phyloP scores from a whole-genome alignment of 2,797 vertebrate genomes.

The Dryobates pubescens region DNA sequence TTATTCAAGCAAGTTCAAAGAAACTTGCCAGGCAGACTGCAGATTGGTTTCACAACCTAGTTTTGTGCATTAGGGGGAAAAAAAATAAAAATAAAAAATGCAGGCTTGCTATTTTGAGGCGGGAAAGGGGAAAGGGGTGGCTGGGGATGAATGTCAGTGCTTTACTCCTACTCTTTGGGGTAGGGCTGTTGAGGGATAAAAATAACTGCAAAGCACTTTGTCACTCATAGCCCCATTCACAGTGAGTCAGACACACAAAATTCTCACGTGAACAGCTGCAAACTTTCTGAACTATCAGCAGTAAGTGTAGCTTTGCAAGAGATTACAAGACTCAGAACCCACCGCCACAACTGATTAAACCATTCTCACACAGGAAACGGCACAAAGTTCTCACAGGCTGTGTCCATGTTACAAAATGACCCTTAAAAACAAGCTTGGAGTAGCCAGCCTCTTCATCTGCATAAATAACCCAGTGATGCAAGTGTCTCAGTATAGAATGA shows the following conservation, averaged over 20 bases:
- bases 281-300: neutral
- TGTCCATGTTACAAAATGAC: neutral
- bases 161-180: neutral
- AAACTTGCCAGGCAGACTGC: neutral
- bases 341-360: accelerated
- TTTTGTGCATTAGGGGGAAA: neutral
- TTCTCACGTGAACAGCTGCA: neutral
- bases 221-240: neutral
- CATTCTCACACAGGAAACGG: neutral
- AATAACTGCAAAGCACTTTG: neutral
- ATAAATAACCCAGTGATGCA: neutral
- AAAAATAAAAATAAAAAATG: neutral
- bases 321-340: neutral
- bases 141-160: neutral
- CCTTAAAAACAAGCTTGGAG: neutral
- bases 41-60: neutral
- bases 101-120: neutral
- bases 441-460: neutral
- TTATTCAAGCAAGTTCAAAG: neutral
- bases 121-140: too few relatives aligned
- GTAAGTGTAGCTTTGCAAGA: neutral
- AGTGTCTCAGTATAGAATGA: neutral
- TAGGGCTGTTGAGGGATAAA: neutral
- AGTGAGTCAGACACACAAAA: neutral
- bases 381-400: neutral